Evolutionary conservation across 1,140 invertebrate species (phyloP).

Genomic region (Brachionus manjavacas): DNA sequence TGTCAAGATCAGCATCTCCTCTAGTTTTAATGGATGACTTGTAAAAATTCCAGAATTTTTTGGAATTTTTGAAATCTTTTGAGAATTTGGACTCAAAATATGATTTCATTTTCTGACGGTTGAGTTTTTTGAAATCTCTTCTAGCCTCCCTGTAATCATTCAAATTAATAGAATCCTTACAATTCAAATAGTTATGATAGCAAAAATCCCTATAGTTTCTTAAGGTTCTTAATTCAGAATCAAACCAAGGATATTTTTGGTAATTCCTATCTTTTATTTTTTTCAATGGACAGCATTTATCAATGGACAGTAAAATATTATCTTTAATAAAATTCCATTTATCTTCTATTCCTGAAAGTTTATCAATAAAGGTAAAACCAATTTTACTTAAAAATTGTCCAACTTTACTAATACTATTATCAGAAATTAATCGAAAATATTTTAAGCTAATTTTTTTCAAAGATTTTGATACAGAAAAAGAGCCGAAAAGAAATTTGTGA

Average conservation of each 20-base stretch:
- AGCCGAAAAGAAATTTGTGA: conserved; percentile 5
- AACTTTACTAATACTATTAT: background rate
- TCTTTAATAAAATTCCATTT: background rate
- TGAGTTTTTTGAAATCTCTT: too few relatives aligned
- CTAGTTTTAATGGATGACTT: background rate
- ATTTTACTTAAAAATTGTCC: background rate
- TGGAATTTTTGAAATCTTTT: background rate
- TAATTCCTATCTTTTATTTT: background rate
- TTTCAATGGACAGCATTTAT: background rate
- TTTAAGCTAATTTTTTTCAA: background rate
- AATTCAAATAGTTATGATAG: too few relatives aligned
- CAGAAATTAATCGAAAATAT: background rate
- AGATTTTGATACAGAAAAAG: background rate
- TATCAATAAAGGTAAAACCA: background rate
- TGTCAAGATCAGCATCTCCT: background rate
- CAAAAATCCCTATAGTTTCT: too few relatives aligned
- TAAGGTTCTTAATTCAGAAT: background rate
- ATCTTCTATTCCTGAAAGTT: background rate
- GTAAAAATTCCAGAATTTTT: background rate
- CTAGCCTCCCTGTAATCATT: too few relatives aligned
- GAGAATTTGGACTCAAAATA: background rate
- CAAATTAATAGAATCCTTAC: too few relatives aligned
- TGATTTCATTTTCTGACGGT: background rate
- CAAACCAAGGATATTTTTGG: conserved; percentile 5
- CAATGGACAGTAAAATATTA: background rate